Conservation (phyloP, 2,113 vertebrate species). For the Podocnemis expansa region DNA sequence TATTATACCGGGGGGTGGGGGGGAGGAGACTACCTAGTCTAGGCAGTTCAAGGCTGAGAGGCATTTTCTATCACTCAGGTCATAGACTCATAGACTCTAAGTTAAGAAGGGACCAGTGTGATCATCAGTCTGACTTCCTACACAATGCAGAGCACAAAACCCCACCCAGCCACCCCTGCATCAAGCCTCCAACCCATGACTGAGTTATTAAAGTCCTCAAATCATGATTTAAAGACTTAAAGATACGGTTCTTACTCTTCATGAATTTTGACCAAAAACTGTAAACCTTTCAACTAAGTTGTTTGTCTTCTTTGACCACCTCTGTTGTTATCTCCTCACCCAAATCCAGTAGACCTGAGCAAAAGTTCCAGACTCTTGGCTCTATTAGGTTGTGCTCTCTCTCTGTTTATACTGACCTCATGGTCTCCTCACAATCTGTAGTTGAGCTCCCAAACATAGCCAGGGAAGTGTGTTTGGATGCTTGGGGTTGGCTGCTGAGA, state of each 20-base stretch:
- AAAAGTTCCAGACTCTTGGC: neutral
- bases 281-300: neutral
- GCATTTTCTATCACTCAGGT: neutral
- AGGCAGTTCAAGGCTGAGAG: neutral
- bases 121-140: too few relatives aligned
- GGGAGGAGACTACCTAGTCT: neutral
- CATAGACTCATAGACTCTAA: too few relatives aligned
- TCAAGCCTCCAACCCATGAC: too few relatives aligned
- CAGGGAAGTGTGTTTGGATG: neutral
- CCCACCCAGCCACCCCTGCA: too few relatives aligned
- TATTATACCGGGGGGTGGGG: neutral
- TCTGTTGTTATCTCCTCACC: neutral
- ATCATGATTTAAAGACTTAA: too few relatives aligned
- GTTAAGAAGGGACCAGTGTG: too few relatives aligned
- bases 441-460: rapidly evolving
- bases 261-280: neutral
- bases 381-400: rapidly evolving
- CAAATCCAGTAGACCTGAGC: neutral
- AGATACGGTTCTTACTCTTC: neutral
- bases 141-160: too few relatives aligned
- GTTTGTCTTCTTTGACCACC: neutral
- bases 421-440: neutral
- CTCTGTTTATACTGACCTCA: neutral
- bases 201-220: too few relatives aligned
- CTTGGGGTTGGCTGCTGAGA: neutral